phyloP scores from a whole-genome alignment of 2,113 vertebrate species.

The Gasterosteus nipponicus region DNA sequence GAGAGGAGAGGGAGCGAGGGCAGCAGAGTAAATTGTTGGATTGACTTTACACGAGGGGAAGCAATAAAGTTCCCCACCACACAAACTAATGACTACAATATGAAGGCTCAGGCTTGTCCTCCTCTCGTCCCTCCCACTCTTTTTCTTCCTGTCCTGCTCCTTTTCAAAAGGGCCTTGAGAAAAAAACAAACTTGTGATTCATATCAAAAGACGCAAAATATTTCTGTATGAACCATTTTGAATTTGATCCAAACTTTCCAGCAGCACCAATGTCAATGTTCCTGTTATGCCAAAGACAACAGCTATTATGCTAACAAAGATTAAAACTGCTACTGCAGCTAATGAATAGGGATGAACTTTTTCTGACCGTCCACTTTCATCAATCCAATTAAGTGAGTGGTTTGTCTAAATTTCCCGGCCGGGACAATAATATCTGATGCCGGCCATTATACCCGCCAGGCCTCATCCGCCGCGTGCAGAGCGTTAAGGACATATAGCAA shows the following conservation, averaged over 20 bases:
- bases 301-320: constrained; percentile 38
- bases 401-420: constrained; percentile 38
- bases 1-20: constrained; percentile 49
- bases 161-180: constrained; percentile 19
- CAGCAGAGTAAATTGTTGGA: constrained; percentile 68
- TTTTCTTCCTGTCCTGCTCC: constrained; percentile 2
- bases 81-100: constrained; percentile 72
- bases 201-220: constrained; percentile 6
- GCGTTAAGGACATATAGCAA: constrained; percentile 29
- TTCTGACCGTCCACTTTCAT: background rate
- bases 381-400: constrained; percentile 51
- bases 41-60: constrained; percentile 69
- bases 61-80: constrained; percentile 70
- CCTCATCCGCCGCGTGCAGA: background rate
- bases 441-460: constrained; percentile 49
- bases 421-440: constrained; percentile 48
- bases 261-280: constrained; percentile 15
- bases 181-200: constrained; percentile 30
- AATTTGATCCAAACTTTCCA: constrained; percentile 29
- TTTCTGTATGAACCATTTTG: constrained; percentile 15
- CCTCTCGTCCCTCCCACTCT: background rate
- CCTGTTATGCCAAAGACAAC: constrained; percentile 29
- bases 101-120: constrained; percentile 33
- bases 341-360: constrained; percentile 52
- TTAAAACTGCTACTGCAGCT: constrained; percentile 21